Base-by-base conservation (phyloP, 2,888 invertebrate genomes). In the Phyllotreta cruciferae region DNA sequence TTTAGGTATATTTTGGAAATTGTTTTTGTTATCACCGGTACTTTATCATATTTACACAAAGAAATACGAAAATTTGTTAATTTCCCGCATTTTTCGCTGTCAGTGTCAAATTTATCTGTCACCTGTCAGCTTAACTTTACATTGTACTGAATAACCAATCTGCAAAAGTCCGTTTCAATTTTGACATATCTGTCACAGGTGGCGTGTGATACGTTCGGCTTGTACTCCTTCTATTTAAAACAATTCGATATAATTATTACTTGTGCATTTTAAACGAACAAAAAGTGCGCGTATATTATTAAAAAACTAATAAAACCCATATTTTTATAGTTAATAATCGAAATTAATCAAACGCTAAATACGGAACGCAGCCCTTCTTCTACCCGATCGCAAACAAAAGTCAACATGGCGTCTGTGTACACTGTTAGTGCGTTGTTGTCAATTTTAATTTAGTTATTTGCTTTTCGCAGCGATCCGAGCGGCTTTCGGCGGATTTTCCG, bases 361-460 rank as follows among this genome's bases (percentile, higher is more conserved):
- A 36, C 44, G 62, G 62, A 62, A 62, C 62, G 35, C 11, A 42
- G 6, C 13, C 36, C 39, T 39, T 47, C 37, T 47, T 37, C 45
- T 24, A 24, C 24, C 24, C 24, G 4, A 24, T 3, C 24, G 24
- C 24, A 24, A 24, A 24, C 24, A 24, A 24, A 44, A 56, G 53
- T 34, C 56, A 63, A 62, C 63, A 68, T 70, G 73, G 73, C 70
- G 72, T 70, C 67, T 64, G 63, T 68, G 63, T 67, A 67, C 63
- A 74, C 78, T 81, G 78, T 75, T 81, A 66, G 68, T 75, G 79
- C 82, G 78, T 77, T 82, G 82, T 82, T 82, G 82, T 82, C 82
- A 81, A 78, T 80, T 81, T 77, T 81, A 79, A 75, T 75, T 75
- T 74, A 70, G 70, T 71, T 73, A 70, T 73, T 72, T 66, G 69